Percentiles rank a stretch among this genome's conserved stretches.
phyloP scores from a whole-genome alignment of 2,797 vertebrate species.

The Euphonia xanthogaster region DNA sequence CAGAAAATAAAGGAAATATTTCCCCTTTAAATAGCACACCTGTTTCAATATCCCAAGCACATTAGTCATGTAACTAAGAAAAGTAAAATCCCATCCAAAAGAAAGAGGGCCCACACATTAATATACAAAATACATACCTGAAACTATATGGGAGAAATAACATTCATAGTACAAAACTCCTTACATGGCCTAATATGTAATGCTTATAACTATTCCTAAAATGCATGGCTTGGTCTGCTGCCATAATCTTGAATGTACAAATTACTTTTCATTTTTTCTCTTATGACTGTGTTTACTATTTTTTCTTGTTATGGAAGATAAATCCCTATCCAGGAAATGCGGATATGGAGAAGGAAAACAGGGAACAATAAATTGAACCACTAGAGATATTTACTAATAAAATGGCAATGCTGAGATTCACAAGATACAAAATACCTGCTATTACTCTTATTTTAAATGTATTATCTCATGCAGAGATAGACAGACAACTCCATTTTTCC shows the following conservation, averaged over 20 bases:
- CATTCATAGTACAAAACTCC: not conserved
- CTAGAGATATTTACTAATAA: not conserved
- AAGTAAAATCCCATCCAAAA: not conserved
- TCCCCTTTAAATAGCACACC: not conserved
- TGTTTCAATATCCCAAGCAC: not conserved
- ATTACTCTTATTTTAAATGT: not conserved
- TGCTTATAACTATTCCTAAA: not conserved
- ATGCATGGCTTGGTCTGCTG: not conserved
- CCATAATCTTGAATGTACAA: not conserved
- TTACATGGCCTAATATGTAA: not conserved
- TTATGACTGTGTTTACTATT: not conserved
- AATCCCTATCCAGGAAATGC: not conserved
- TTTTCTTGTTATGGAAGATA: not conserved
- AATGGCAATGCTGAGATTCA: not conserved
- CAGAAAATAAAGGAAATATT: not conserved
- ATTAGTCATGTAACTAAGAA: not conserved
- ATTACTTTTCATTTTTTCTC: not conserved
- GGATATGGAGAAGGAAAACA: not conserved
- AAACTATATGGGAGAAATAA: not conserved
- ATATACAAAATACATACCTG: not conserved
- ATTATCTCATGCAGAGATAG: not conserved
- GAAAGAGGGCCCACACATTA: not conserved
- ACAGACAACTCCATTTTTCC: not conserved
- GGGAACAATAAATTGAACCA: not conserved
- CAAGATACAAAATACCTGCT: not conserved